Base-by-base conservation (phyloP, 2,888 invertebrate genomes). In the Drosophila austrosaltans region DNA sequence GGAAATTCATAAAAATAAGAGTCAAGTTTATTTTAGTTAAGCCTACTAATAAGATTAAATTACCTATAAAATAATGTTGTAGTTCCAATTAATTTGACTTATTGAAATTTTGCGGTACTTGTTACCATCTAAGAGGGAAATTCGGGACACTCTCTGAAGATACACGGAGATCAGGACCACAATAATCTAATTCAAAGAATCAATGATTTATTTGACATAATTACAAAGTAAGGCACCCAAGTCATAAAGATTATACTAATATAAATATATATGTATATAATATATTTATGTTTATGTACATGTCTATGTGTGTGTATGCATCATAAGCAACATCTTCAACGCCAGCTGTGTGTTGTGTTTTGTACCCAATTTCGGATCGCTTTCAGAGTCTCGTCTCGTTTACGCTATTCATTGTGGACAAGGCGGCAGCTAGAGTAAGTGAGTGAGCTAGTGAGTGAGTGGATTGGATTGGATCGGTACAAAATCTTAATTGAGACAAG, bases 401-500 rank as follows among this genome's bases (percentile, higher is more conserved):
- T 48, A 22, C 48, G 48, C 22, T 22, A 22, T 48, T 48, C 25
- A 48, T 48, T 48, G 48, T 25, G 48, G 48, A 10, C 22, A 48
- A 48, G 48, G 20, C 48, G 10, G n/a, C n/a, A n/a, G 48, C 22
- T 48, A 48, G 48, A 48, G 44, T 48, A 25, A 48, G 48, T 48
- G 16, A 48, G 48, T 25, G 22, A 25, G 4, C 2, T 20, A 48
- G 48, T 48, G 48, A 63, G 40, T 20, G 28, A 40, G 16, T 54
- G 63, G n/a, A 39, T 62, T 70, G 60, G 70, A 87, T 78, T 83
- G 83, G 89, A 88, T 89, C 88, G 86, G 89, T 80, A 83, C 53
- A 58, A 82, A 88, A 85, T 89, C 85, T 85, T 85, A 85, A 85
- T 85, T 85, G 90, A 85, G 87, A 84, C 82, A 89, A 87, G 85